phyloP scores from a whole-genome alignment of 2,797 vertebrate genomes.

The Taeniopygia guttata region DNA sequence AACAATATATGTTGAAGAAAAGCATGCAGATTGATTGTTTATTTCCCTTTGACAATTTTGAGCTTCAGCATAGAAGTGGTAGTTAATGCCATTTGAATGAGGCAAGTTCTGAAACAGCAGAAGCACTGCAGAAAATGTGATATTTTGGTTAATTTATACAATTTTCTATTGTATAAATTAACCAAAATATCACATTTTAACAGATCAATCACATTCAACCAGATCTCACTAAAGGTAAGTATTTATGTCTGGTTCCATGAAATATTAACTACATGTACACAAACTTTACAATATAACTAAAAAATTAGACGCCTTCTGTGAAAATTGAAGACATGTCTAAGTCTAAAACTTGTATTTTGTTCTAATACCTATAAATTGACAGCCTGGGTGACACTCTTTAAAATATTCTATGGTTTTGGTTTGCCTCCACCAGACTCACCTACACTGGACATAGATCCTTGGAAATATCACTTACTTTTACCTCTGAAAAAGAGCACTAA shows the following conservation, averaged over 20 bases:
- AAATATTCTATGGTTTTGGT: not conserved
- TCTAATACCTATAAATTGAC: not conserved
- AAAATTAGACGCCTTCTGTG: not conserved
- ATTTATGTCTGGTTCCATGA: not conserved
- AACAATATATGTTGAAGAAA: not conserved
- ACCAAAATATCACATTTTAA: not conserved
- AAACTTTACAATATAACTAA: not conserved
- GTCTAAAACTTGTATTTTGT: not conserved
- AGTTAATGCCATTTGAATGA: not conserved
- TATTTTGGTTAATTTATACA: no score
- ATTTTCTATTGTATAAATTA: not conserved
- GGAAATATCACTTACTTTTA: not conserved
- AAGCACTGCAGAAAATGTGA: not conserved
- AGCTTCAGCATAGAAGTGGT: not conserved
- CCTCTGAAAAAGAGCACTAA: conserved; percentile 1
- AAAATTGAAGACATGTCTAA: not conserved
- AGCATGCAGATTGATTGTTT: not conserved
- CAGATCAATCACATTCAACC: not conserved
- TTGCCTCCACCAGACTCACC: not conserved
- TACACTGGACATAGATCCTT: not conserved
- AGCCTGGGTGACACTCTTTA: not conserved
- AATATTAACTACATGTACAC: not conserved
- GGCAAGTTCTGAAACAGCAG: not conserved
- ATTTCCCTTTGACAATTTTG: not conserved
- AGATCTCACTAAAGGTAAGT: not conserved